These are phyloP conservation scores for Caranx ignobilis DNA, from an alignment of 2,113 vertebrate genomes.

Conservation along the genomic window DNA sequence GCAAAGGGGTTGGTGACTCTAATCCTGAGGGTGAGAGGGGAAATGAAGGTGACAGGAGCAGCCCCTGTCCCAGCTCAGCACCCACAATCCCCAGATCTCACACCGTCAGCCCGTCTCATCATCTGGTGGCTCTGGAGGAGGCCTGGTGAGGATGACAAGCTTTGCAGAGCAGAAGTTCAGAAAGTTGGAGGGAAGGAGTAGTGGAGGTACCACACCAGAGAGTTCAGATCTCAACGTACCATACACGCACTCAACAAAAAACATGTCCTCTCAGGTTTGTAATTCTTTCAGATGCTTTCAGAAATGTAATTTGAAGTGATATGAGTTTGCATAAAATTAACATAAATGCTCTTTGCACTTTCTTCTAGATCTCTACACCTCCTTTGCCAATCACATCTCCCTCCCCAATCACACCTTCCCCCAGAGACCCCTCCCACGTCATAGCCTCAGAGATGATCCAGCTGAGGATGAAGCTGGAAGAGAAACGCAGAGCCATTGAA, in stretches of 20 bases:
- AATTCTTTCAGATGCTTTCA: neutral
- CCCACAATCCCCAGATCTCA: slow-evolving; percentile 89
- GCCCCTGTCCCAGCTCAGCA: slow-evolving; percentile 88
- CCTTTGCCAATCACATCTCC: slow-evolving; percentile 76
- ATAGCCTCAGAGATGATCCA: slow-evolving; percentile 98
- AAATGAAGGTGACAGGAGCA: slow-evolving; percentile 80
- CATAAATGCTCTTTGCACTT: neutral
- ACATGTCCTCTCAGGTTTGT: slow-evolving; percentile 85
- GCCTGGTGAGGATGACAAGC: slow-evolving; percentile 94
- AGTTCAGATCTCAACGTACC: slow-evolving; percentile 91
- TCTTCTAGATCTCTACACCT: slow-evolving; percentile 68
- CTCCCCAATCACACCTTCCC: slow-evolving; percentile 76
- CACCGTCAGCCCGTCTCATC: slow-evolving; percentile 92
- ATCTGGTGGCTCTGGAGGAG: slow-evolving; percentile 89
- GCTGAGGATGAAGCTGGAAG: slow-evolving; percentile 96
- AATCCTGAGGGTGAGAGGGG: slow-evolving; percentile 30
- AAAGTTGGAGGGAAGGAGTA: slow-evolving; percentile 93
- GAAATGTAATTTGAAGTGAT: neutral
- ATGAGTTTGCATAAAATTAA: neutral
- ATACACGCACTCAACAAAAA: slow-evolving; percentile 84
- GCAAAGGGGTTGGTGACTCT: slow-evolving; percentile 25
- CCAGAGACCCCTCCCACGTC: slow-evolving; percentile 91
- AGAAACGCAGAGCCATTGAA: slow-evolving; percentile 96
- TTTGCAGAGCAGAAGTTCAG: slow-evolving; percentile 98
- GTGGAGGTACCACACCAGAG: slow-evolving; percentile 95